Evolutionary conservation across 30 jellyfish, hydroid and myxozoan genomes (phyloP).

Genomic region (Hydra vulgaris): DNA sequence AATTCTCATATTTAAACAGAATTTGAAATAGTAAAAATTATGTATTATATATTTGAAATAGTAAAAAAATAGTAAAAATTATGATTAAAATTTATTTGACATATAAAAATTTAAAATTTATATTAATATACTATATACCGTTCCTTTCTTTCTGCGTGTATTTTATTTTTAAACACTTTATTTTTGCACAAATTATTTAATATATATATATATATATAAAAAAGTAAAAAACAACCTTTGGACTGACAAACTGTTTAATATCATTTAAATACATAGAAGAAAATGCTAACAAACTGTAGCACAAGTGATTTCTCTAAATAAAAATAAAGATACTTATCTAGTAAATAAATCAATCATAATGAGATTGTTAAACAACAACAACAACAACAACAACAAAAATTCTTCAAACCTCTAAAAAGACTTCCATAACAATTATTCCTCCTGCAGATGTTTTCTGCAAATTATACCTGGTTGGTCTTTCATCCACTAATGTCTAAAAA

Average conservation of each 20-base stretch:
- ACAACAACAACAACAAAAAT: neutral
- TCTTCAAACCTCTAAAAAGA: slow-evolving; percentile 44
- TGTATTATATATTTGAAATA: no score
- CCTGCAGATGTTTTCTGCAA: slow-evolving; percentile 76
- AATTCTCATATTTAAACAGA: no score
- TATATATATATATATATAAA: no score
- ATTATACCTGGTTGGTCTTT: slow-evolving; percentile 47
- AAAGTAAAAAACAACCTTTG: neutral
- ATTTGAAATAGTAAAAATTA: no score
- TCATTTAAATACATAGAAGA: neutral
- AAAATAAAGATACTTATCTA: neutral
- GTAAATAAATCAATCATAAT: neutral
- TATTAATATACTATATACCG: no score
- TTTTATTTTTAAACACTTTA: no score
- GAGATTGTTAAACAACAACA: neutral
- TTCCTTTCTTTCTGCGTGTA: no score
- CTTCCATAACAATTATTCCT: slow-evolving; percentile 66
- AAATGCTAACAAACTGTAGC: slow-evolving; percentile 17
- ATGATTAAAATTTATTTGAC: no score
- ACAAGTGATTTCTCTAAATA: slow-evolving; percentile 11
- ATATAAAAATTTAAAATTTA: no score
- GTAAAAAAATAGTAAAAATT: no score
- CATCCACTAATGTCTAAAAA: slow-evolving; percentile 19
- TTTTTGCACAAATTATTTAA: no score
- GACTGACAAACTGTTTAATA: neutral